Evolutionary conservation across 2,113 vertebrate species (phyloP), one percentile per base, ranked within the genome.

Genomic region (Stictonetta naevosa): DNA sequence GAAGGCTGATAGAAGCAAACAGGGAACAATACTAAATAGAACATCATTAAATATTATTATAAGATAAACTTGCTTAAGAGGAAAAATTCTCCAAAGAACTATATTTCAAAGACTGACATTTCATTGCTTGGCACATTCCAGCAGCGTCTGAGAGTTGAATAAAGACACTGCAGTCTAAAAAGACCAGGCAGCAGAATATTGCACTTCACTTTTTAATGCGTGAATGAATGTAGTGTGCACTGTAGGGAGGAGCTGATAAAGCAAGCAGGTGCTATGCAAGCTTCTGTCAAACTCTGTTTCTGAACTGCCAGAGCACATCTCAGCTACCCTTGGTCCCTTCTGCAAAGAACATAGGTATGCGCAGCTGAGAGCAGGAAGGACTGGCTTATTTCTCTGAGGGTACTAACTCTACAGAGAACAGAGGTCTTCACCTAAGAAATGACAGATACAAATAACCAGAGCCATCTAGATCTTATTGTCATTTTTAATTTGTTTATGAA

Each of bases 21-120:
- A 80, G 46, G 26, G 79, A 94, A 81, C 72, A 83, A 73, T 93
- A 74, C 48, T 80, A 90, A 90, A 83, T 90, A 86, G 76, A 44
- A 84, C 69, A 86, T 79, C 31, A 91, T 92, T 92, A 95, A 88
- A 88, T 81, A 88, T 91, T 97, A 84, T 92, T 89, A 93, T 92
- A 71, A 87, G 68, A 82, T 68, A 68, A 87, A 88, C 64, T 94
- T 88, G 18, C 29, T 83, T 86, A n/a, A 81, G n/a, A 81, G 8
- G 23, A 36, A 82, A 90, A 71, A 31, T 22, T 81, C n/a, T 87
- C 42, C 26, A 55, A 68, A 88, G 69, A 90, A 73, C 40, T 84
- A 1, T 17, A 33, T 91, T 93, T 95, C 64, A 93, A 90, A 86
- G 53, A 44, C 26, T 90, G 76, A 83, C 79, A 88, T 83, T 75